Conservation (phyloP, 2,113 vertebrate genomes). For the Lamprotornis superbus region DNA sequence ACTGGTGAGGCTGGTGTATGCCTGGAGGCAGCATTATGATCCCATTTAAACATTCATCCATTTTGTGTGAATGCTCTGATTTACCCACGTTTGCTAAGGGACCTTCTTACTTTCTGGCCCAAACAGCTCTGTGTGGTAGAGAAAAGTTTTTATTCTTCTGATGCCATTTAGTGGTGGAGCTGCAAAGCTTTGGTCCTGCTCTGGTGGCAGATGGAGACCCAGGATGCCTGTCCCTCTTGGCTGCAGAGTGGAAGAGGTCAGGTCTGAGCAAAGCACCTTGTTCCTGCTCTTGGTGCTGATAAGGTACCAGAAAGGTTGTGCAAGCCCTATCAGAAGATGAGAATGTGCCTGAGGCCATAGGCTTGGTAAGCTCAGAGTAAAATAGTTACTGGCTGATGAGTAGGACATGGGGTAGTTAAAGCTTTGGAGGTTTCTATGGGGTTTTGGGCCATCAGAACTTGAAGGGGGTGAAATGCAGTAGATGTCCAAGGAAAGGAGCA, state of each 20-base stretch:
- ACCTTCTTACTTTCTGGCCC: not conserved
- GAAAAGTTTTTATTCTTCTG: not conserved
- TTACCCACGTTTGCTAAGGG: not conserved
- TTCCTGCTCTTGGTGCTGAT: not conserved
- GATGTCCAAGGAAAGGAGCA: not conserved
- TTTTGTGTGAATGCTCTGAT: fast-evolving
- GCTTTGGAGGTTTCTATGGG: not conserved
- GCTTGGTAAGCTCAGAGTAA: not conserved
- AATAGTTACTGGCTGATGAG: not conserved
- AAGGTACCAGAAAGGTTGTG: conserved; percentile 1
- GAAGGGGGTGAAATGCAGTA: not conserved
- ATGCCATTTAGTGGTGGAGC: not conserved
- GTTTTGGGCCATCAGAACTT: not conserved
- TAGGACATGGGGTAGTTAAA: not conserved
- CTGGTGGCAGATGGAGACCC: not conserved
- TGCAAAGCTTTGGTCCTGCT: not conserved
- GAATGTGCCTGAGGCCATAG: not conserved
- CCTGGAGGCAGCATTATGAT: not conserved
- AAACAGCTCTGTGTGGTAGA: not conserved
- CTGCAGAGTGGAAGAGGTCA: not conserved
- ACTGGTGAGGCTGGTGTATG: not conserved
- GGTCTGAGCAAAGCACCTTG: conserved; percentile 10
- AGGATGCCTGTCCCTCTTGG: fast-evolving
- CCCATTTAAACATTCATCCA: not conserved
- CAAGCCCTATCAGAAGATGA: conserved; percentile 31